These are phyloP conservation scores for Diploscapter pachys DNA, from an alignment of 1,140 invertebrate genomes.

Conservation along the genomic window DNA sequence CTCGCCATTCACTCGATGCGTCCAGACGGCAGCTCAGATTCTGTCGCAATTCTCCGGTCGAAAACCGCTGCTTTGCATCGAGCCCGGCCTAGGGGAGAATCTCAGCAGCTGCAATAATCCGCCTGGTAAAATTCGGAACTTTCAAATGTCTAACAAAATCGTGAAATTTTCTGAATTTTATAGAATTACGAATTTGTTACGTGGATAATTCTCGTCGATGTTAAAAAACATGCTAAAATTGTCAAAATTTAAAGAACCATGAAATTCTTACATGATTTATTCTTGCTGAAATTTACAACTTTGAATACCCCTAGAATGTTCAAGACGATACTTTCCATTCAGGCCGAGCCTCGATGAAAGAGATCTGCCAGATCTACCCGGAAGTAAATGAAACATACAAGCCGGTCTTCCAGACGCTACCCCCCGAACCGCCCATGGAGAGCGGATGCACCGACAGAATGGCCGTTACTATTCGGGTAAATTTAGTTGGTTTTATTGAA, in stretches of 20 bases:
- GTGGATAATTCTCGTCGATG: too few species aligned
- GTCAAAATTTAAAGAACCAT: too few species aligned
- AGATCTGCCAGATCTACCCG: not conserved
- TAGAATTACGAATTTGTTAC: too few species aligned
- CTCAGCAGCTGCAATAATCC: slow-evolving; percentile 18
- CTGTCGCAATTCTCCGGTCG: not conserved
- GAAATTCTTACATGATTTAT: too few species aligned
- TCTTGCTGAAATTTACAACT: too few species aligned
- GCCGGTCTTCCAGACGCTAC: slow-evolving; percentile 5
- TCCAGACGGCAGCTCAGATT: slow-evolving; percentile 27
- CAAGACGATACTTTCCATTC: too few species aligned
- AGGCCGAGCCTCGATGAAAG: not conserved
- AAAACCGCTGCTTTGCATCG: slow-evolving; percentile 31
- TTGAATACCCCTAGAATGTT: too few species aligned
- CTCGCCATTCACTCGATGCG: slow-evolving; percentile 33
- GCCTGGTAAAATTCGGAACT: not conserved
- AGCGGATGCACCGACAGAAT: slow-evolving; percentile 1
- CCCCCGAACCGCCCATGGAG: not conserved
- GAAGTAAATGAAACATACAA: not conserved
- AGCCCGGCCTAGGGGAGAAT: slow-evolving; percentile 25
- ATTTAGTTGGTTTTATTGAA: not conserved
- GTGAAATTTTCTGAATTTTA: not conserved
- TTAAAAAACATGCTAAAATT: too few species aligned
- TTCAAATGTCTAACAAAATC: slow-evolving; percentile 1
- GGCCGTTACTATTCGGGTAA: not conserved